Base-by-base conservation (phyloP, 2,888 invertebrate species). In the Caenorhabditis doughertyi region DNA sequence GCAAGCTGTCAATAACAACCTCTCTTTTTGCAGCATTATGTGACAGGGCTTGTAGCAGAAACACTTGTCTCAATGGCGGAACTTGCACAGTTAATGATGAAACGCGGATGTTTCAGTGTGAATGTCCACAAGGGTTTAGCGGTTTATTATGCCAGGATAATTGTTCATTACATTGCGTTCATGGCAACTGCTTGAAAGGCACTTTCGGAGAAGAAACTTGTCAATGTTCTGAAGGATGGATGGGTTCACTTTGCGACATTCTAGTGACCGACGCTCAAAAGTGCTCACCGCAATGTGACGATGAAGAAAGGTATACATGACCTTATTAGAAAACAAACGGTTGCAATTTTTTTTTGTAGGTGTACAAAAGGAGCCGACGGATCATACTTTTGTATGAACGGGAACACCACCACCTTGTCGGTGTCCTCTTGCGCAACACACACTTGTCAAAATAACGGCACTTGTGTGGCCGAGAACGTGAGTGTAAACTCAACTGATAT, bases 401-500 rank as follows among this genome's bases (percentile, higher is more conserved):
- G 23, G 35, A 65, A 47, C 49, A 39, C 32, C 35, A 42, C 62
- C 62, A 44, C 25, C 4, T 16, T 13, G 27, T 13, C 55, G 25
- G 42, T 67, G 67, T n/a, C 55, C 32, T 60, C 67, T 80, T 72
- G 72, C 72, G 68, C 72, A 73, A 58, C 73, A 11, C 79, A 79
- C 56, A 89, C 89, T 27, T 90, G 90, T 79, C 70, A 81, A 47
- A 85, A 89, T 81, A 88, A 89, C 72, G 88, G 87, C 16, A 89
- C 86, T 27, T 90, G 90, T 80, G 65, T 84, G 1, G 80, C 85
- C 3, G 85, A 85, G 49, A 86, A 86, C 51, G 89, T 89, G 70
- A 49, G 53, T 60, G 39, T 32, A 18, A 42, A 29, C 60, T 27
- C n/a, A 49, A 16, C n/a, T 47, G 58, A 47, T 18, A 47, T 60